Evolutionary conservation across 2,797 vertebrate species (phyloP).

Genomic region (Tachyglossus aculeatus): DNA sequence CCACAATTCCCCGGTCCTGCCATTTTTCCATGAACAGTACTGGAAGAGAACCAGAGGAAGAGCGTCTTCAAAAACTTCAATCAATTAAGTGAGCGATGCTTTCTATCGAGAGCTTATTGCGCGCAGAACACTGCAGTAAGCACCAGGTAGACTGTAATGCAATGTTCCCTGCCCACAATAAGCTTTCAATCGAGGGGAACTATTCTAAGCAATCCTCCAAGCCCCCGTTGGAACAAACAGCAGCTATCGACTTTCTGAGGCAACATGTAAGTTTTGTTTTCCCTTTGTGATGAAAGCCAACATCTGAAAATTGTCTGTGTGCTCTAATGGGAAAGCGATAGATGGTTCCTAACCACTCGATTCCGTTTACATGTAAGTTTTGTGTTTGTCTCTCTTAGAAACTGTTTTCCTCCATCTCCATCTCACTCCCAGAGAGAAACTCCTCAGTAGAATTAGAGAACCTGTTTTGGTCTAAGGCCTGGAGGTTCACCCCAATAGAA

Average conservation of each 20-base stretch:
- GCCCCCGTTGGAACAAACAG: no score
- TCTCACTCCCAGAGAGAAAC: not conserved
- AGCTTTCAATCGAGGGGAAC: not conserved
- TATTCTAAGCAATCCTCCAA: no score
- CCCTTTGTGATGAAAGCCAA: not conserved
- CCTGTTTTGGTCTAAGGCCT: not conserved
- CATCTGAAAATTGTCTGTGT: not conserved
- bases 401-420: not conserved
- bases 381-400: not conserved
- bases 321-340: not conserved
- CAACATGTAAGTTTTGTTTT: not conserved
- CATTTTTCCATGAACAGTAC: no score
- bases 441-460: not conserved
- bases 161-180: not conserved
- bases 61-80: no score
- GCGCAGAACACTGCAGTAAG: not conserved
- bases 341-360: not conserved
- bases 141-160: not conserved
- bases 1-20: no score
- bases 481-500: slow-evolving; percentile 7
- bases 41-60: no score
- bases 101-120: not conserved
- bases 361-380: not conserved
- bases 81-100: no score
- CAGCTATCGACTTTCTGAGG: no score